Conservation (phyloP, 2,797 vertebrate species). For the Holocentrus rufus region DNA sequence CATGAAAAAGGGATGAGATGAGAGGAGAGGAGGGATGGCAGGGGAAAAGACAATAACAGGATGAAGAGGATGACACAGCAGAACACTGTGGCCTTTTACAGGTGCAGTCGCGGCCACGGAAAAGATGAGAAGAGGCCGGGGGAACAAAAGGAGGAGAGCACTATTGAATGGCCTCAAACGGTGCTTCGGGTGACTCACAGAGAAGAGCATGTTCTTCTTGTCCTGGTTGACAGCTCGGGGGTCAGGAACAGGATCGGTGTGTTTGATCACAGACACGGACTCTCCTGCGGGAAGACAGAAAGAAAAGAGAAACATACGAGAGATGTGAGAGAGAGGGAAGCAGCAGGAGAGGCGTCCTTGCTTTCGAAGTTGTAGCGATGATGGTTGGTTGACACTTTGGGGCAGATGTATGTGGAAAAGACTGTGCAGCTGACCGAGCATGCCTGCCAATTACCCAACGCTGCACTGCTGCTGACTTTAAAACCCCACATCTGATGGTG, state of each 20-base stretch:
- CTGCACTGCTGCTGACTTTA: constrained; percentile 39
- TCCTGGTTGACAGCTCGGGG: constrained; percentile 98
- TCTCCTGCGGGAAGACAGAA: constrained; percentile 83
- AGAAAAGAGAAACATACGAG: not conserved
- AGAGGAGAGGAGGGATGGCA: not conserved
- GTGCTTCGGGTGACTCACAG: constrained; percentile 84
- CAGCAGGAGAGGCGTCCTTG: not conserved
- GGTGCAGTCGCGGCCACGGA: not conserved
- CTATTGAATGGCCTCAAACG: constrained; percentile 1
- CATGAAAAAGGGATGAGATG: not conserved
- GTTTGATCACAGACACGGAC: constrained; percentile 98
- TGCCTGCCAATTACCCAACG: constrained; percentile 55
- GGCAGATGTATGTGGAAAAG: constrained; percentile 34
- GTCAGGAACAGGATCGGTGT: constrained; percentile 97
- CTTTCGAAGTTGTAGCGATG: constrained; percentile 13
- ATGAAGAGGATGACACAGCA: not conserved
- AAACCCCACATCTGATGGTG: constrained; percentile 43
- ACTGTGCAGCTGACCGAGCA: constrained; percentile 52
- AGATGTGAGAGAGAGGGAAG: constrained; percentile 18
- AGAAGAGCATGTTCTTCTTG: constrained; percentile 99
- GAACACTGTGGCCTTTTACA: not conserved
- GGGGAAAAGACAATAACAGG: not conserved
- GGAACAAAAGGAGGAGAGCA: constrained; percentile 6
- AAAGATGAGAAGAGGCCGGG: not conserved
- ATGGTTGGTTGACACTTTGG: constrained; percentile 45